Evolutionary conservation across 2,113 vertebrate species (phyloP).

Genomic region (Ovis aries): ARS-UI_Ramb_v3.0 NC_056054.1:252020501-252021000

Average conservation of each 20-base stretch:
- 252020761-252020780: background rate
- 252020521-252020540: background rate
- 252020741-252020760: background rate
- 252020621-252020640: background rate
- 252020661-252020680: background rate
- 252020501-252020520: background rate
- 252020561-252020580: background rate
- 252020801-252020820: background rate
- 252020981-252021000: rapidly evolving
- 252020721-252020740: background rate
- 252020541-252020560: background rate
- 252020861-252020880: background rate
- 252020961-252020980: background rate
- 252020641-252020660: background rate
- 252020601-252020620: background rate
- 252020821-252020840: background rate
- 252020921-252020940: background rate
- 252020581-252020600: rapidly evolving
- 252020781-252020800: background rate
- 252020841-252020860: background rate
- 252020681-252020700: conserved; percentile 9
- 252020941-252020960: background rate
- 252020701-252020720: background rate
- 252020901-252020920: rapidly evolving
- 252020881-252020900: too few species aligned